Evolutionary conservation across 2,113 vertebrate species (phyloP).

Genomic region (Vicugna pacos): DNA sequence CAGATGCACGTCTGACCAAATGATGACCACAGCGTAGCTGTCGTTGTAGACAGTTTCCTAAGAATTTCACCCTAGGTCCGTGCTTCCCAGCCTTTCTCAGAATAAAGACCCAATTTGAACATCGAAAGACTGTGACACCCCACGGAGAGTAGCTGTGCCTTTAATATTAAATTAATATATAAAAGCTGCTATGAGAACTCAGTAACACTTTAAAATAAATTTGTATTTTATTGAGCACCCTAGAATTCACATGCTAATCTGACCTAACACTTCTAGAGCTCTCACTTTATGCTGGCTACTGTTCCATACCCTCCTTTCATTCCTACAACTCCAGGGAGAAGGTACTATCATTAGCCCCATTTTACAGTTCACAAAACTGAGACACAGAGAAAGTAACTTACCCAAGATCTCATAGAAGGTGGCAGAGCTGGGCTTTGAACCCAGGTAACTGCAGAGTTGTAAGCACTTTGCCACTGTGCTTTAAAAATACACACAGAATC

Average conservation of each 20-base stretch:
- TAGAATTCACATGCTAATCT: background rate
- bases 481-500: background rate
- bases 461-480: background rate
- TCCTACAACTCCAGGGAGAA: background rate
- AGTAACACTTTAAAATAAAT: constrained; percentile 19
- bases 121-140: background rate
- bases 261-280: background rate
- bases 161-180: constrained; percentile 2
- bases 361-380: background rate
- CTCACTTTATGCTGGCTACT: background rate
- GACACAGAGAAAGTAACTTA: constrained; percentile 14
- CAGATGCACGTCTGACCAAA: background rate
- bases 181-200: background rate
- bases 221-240: constrained; percentile 9
- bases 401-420: background rate
- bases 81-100: background rate
- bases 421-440: background rate
- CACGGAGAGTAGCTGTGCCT: background rate
- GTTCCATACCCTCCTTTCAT: background rate
- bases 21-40: background rate
- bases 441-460: background rate
- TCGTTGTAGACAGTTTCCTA: background rate
- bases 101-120: background rate
- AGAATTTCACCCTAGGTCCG: background rate
- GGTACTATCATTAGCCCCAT: background rate